These are phyloP conservation scores for Tamias sibiricus DNA, from an alignment of 2,113 vertebrate genomes.

Conservation along the genomic window DNA sequence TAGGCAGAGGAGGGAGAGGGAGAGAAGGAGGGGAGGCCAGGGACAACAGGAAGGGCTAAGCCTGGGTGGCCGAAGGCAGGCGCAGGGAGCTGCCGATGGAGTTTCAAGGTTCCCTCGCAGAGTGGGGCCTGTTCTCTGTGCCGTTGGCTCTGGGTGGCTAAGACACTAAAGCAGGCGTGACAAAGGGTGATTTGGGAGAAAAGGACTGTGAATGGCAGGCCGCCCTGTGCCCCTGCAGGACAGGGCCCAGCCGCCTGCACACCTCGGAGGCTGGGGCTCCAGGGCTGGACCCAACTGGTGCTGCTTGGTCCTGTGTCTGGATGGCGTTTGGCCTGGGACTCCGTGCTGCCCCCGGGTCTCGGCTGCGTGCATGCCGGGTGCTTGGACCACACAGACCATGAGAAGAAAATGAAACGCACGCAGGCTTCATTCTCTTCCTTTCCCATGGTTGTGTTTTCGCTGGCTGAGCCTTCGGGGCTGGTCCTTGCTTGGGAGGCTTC, in stretches of 20 bases:
- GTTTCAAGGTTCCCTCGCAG: not conserved
- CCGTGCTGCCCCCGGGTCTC: not conserved
- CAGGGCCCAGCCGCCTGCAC: not conserved
- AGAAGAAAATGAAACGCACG: constrained; percentile 69
- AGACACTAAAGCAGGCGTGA: not conserved
- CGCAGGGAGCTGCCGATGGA: not conserved
- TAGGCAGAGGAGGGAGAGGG: not conserved
- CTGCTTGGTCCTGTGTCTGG: constrained; percentile 12
- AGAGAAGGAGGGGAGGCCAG: not conserved
- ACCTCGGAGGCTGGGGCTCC: not conserved
- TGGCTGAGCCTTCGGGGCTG: not conserved
- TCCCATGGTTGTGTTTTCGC: not conserved
- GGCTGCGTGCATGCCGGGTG: constrained; percentile 44
- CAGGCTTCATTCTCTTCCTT: not conserved
- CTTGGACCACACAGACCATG: not conserved
- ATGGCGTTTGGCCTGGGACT: not conserved
- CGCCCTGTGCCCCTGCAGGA: not conserved
- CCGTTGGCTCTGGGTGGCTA: not conserved
- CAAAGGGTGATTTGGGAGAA: not conserved
- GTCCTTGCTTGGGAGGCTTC: not conserved
- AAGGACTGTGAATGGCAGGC: not conserved
- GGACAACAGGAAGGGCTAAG: not conserved
- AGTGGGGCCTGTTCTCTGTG: not conserved
- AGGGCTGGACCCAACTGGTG: not conserved
- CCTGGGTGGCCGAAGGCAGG: not conserved